A percentile compares a stretch with the other conserved stretches of the same genome.
These are phyloP conservation scores for Campylomormyrus tamandua DNA, from an alignment of 2,113 vertebrate species.

Conservation along the genomic window DNA sequence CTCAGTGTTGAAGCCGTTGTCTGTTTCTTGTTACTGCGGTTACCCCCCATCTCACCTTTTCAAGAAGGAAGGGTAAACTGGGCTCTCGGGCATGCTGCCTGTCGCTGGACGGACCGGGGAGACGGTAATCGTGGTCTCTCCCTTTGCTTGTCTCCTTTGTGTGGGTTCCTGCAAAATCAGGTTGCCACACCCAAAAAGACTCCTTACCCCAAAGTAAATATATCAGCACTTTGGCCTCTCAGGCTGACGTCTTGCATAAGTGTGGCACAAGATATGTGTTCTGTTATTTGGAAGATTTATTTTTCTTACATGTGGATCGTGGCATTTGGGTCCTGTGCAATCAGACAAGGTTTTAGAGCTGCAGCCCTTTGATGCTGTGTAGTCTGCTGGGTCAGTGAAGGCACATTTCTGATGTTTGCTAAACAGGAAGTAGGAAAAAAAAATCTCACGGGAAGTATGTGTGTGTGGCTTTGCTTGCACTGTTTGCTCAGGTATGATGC, in stretches of 20 bases:
- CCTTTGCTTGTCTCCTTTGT: slow-evolving; percentile 34
- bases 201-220: not conserved
- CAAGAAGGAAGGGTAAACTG: slow-evolving; percentile 29
- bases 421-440: not conserved
- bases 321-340: not conserved
- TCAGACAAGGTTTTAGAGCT: not conserved
- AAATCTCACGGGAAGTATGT: not conserved
- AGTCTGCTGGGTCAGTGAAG: not conserved
- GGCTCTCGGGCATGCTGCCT: slow-evolving; percentile 48
- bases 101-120: slow-evolving; percentile 36
- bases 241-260: not conserved
- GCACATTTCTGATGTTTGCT: not conserved
- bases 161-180: not conserved
- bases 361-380: not conserved
- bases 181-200: not conserved
- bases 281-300: not conserved
- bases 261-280: not conserved
- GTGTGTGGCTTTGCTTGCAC: not conserved
- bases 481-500: not conserved
- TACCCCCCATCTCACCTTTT: slow-evolving; percentile 36
- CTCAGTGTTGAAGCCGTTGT: slow-evolving; percentile 40
- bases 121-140: slow-evolving; percentile 30
- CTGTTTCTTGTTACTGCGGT: slow-evolving; percentile 72
- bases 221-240: not conserved
- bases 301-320: not conserved